Percentiles rank a stretch among this genome's conserved stretches.
These are phyloP conservation scores for Apus apus DNA, from an alignment of 2,113 vertebrate genomes.

Conservation along the genomic window DNA sequence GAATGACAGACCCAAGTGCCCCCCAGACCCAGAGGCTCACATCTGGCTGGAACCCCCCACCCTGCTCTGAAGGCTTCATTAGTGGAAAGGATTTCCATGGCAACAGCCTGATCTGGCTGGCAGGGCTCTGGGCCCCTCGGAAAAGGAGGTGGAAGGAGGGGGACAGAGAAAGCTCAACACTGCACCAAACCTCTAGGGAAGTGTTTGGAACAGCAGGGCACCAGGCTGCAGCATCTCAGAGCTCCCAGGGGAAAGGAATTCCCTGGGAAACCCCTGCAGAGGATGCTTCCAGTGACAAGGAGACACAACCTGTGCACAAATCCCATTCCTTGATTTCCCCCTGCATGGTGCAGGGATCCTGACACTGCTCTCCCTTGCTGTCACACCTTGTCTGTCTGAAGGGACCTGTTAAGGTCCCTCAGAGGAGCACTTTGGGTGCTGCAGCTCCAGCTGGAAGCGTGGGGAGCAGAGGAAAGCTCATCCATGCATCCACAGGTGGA, in stretches of 20 bases:
- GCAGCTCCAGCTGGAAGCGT: background rate
- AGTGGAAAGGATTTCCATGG: conserved; percentile 66
- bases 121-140: conserved; percentile 26
- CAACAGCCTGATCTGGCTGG: conserved; percentile 41
- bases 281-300: rapidly evolving
- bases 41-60: conserved; percentile 24
- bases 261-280: background rate
- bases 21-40: background rate
- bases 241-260: background rate
- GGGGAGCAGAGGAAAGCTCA: background rate
- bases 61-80: conserved; percentile 51
- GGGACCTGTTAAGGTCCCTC: rapidly evolving
- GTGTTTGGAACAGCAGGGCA: background rate
- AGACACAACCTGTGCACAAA: background rate
- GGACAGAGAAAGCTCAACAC: background rate
- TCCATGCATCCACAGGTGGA: background rate
- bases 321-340: background rate
- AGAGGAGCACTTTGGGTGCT: background rate
- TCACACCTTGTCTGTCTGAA: background rate
- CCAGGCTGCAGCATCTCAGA: background rate
- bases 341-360: background rate
- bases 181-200: rapidly evolving
- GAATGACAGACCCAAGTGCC: background rate
- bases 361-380: background rate
- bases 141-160: conserved; percentile 20